Evolutionary conservation across 35 echinoderm and acorn worm genomes (phyloP).

Genomic region (Holothuria glaberrima): DNA sequence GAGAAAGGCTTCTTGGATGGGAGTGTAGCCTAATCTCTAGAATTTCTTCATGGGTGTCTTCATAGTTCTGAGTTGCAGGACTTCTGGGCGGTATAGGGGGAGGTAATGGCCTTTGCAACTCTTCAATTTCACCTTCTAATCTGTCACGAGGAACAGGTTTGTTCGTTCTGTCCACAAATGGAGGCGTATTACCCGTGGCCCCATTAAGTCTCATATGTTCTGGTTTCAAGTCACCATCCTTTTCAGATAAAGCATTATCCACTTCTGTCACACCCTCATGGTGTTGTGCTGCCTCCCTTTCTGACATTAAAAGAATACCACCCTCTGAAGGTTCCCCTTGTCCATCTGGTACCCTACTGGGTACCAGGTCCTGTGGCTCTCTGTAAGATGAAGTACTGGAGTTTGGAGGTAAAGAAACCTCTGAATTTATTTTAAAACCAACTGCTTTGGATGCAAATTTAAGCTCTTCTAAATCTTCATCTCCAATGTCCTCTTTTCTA

Average conservation of each 20-base stretch:
- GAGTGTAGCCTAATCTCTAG: neutral
- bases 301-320: constrained; percentile 22
- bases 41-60: constrained; percentile 27
- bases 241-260: neutral
- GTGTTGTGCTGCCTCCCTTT: neutral
- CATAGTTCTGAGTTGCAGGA: neutral
- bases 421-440: constrained; percentile 5
- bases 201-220: neutral
- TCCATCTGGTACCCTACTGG: neutral
- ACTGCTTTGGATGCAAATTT: constrained; percentile 37
- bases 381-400: neutral
- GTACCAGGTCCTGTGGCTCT: neutral
- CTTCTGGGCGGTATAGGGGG: constrained; percentile 33
- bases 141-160: constrained; percentile 18
- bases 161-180: constrained; percentile 32
- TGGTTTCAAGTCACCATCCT: neutral
- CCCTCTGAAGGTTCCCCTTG: neutral
- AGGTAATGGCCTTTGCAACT: neutral
- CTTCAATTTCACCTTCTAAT: neutral
- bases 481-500: constrained; percentile 24
- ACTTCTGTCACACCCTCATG: neutral
- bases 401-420: neutral
- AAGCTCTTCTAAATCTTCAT: constrained; percentile 46
- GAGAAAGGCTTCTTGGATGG: constrained; percentile 13
- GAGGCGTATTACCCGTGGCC: neutral